phyloP scores from a whole-genome alignment of 2,797 vertebrate species.

The Sebastes trivittatus region DNA sequence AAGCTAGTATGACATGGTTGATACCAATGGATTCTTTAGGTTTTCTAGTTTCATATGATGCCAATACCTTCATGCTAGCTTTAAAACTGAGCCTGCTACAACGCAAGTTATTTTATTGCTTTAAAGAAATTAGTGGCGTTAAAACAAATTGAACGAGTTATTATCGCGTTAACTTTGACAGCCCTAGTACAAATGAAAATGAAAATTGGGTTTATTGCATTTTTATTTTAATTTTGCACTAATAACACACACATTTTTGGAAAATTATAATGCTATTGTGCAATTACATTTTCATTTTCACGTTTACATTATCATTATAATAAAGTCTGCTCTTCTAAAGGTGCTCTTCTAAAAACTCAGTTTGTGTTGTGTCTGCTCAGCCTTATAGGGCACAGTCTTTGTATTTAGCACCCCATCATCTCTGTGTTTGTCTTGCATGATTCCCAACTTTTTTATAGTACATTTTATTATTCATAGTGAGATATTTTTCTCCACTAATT shows the following conservation, averaged over 20 bases:
- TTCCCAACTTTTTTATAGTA: neutral
- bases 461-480: neutral
- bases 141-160: no score
- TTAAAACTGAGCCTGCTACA: no score
- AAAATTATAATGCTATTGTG: neutral
- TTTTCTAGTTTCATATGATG: no score
- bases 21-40: no score
- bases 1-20: no score
- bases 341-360: neutral
- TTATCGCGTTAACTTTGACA: no score
- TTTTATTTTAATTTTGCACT: no score
- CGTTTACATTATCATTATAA: neutral
- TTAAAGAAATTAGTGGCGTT: no score
- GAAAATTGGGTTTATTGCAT: no score
- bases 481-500: conserved; percentile 7
- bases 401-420: neutral
- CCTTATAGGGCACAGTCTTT: neutral
- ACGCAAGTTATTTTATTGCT: no score
- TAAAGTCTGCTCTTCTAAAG: neutral
- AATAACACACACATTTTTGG: neutral
- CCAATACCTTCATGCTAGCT: no score
- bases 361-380: neutral
- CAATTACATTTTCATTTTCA: neutral
- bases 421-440: neutral
- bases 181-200: no score